These are phyloP conservation scores for Cyprinodon tularosa DNA, from an alignment of 2,113 vertebrate genomes.

Conservation along the genomic window DNA sequence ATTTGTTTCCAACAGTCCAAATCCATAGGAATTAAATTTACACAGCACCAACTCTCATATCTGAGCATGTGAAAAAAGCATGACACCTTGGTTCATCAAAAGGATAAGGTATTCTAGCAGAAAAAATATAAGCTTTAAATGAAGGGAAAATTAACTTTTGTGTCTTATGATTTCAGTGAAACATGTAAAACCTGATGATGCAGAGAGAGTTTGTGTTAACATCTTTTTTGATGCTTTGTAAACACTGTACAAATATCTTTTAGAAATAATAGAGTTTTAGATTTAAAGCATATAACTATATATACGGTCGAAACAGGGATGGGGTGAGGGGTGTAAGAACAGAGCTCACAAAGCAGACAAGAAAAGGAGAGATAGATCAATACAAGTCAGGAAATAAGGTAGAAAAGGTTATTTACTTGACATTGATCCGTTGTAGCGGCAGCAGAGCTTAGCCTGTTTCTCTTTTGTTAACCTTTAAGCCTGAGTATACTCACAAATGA, in stretches of 20 bases:
- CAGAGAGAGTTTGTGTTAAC: not conserved
- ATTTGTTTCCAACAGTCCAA: not conserved
- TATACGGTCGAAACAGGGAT: slow-evolving; percentile 76
- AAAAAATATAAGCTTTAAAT: not conserved
- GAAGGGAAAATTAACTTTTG: not conserved
- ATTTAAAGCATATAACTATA: slow-evolving; percentile 73
- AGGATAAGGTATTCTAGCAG: not conserved
- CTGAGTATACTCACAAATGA: slow-evolving; percentile 93
- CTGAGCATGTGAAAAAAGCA: not conserved
- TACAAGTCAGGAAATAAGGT: slow-evolving; percentile 99
- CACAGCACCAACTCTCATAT: slow-evolving; percentile 6
- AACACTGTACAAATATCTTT: not conserved
- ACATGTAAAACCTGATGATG: not conserved
- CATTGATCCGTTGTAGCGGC: slow-evolving; percentile 95
- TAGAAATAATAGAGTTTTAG: slow-evolving; percentile 58
- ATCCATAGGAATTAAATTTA: slow-evolving; percentile 11
- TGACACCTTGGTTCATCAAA: not conserved
- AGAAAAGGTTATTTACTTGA: slow-evolving; percentile 99
- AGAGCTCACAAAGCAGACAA: slow-evolving; percentile 68
- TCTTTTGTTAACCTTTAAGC: slow-evolving; percentile 99
- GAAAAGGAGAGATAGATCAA: slow-evolving; percentile 87
- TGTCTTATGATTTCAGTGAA: not conserved
- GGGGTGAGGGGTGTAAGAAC: slow-evolving; percentile 83
- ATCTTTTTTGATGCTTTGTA: not conserved
- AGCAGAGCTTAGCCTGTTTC: slow-evolving; percentile 92